A percentile compares a stretch with the other conserved stretches of the same genome.
phyloP scores from a whole-genome alignment of 2,888 invertebrate genomes.

The Papilio gigon region DNA sequence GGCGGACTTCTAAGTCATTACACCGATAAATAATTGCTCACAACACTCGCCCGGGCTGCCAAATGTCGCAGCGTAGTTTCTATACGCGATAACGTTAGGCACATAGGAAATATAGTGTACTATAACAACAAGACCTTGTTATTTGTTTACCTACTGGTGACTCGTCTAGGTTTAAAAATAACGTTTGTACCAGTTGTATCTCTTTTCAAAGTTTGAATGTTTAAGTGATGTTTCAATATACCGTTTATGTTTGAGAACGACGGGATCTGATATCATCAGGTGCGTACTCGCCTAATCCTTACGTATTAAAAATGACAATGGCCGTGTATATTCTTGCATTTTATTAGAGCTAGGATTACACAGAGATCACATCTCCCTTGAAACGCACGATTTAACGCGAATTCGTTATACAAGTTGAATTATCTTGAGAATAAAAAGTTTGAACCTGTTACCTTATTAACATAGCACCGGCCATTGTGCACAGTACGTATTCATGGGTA shows the following conservation, averaged over 20 bases:
- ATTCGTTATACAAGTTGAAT: slow-evolving; percentile 81
- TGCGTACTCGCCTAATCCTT: slow-evolving; percentile 13
- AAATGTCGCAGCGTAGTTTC: slow-evolving; percentile 60
- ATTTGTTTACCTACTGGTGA: not conserved
- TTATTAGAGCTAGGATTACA: slow-evolving; percentile 61
- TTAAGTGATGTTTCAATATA: not conserved
- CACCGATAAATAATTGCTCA: slow-evolving; percentile 73
- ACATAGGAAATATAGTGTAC: not conserved
- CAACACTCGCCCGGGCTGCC: slow-evolving; percentile 59
- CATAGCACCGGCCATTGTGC: slow-evolving; percentile 74
- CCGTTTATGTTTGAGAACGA: not conserved
- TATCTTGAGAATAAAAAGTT: slow-evolving; percentile 75
- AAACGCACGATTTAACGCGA: slow-evolving; percentile 81
- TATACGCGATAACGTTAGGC: slow-evolving; percentile 35
- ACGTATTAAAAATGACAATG: slow-evolving; percentile 23
- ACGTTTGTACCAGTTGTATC: too few relatives aligned
- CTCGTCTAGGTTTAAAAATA: not conserved
- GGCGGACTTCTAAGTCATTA: slow-evolving; percentile 78
- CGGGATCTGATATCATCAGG: slow-evolving; percentile 1
- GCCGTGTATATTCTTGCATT: slow-evolving; percentile 25
- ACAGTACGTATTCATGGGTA: slow-evolving; percentile 80
- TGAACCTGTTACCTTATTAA: slow-evolving; percentile 80
- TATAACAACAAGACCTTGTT: too few relatives aligned
- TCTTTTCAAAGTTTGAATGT: too few relatives aligned
- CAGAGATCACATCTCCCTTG: slow-evolving; percentile 57